Percentiles rank a stretch among this genome's conserved stretches.
Evolutionary conservation across 2,113 vertebrate genomes (phyloP).

Genomic region (Vireo altiloquus): DNA sequence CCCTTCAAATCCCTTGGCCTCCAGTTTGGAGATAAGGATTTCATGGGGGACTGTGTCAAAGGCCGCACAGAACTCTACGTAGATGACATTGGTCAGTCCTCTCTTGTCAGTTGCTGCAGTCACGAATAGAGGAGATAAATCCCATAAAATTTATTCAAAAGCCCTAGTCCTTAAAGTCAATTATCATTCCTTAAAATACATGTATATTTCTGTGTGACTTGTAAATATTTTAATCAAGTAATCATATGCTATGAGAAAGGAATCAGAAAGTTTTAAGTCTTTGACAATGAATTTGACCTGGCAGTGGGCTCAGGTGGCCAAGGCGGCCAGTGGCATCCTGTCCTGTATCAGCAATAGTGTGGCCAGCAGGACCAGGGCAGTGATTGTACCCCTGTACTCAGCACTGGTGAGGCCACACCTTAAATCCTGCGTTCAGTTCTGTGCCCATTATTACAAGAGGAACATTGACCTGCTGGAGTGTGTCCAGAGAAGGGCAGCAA

Average conservation of each 20-base stretch:
- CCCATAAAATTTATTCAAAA: not conserved
- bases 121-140: not conserved
- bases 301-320: not conserved
- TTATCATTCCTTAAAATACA: not conserved
- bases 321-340: not conserved
- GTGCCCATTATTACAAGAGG: not conserved
- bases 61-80: not conserved
- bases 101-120: not conserved
- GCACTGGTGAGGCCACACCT: not conserved
- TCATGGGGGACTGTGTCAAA: not conserved
- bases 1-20: not conserved
- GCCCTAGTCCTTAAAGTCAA: not conserved
- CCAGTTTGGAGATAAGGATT: not conserved
- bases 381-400: accelerated
- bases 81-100: not conserved
- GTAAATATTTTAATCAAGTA: not conserved
- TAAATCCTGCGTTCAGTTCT: not conserved
- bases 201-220: not conserved
- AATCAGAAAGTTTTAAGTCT: not conserved
- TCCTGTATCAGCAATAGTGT: not conserved
- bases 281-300: not conserved
- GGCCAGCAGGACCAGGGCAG: not conserved
- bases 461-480: accelerated
- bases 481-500: accelerated
- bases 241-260: not conserved